Percentiles rank a stretch among this genome's conserved stretches.
phyloP scores from a whole-genome alignment of 2,888 invertebrate species.

The Atherix ibis region DNA sequence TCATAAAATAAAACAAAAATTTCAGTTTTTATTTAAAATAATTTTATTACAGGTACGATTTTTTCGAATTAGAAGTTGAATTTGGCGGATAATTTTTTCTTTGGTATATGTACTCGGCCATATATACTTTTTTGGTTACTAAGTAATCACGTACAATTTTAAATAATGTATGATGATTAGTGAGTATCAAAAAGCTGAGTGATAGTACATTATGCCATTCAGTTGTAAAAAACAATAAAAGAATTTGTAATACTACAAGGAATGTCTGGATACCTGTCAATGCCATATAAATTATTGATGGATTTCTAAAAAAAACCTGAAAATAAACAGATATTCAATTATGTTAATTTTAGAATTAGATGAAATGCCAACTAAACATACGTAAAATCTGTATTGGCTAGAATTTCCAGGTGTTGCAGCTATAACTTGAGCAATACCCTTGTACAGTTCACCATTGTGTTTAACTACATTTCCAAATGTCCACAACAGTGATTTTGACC shows the following conservation, averaged over 20 bases:
- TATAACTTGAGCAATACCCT: slow-evolving; percentile 62
- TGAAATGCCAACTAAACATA: slow-evolving; percentile 36
- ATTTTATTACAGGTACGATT: too few species aligned
- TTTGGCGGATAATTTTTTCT: too few species aligned
- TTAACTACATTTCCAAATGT: slow-evolving; percentile 58
- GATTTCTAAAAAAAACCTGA: slow-evolving; percentile 77
- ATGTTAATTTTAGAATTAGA: slow-evolving; percentile 1
- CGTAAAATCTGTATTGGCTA: slow-evolving; percentile 72
- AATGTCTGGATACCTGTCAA: slow-evolving; percentile 54
- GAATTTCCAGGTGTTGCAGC: slow-evolving; percentile 77
- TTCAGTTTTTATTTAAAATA: too few species aligned
- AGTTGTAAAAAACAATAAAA: slow-evolving; percentile 58
- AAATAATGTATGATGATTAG: slow-evolving; percentile 84
- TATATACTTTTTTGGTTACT: slow-evolving; percentile 67
- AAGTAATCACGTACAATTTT: slow-evolving; percentile 76
- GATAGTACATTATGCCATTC: slow-evolving; percentile 90
- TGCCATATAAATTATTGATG: slow-evolving; percentile 57
- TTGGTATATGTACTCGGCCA: too few species aligned
- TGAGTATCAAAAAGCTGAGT: slow-evolving; percentile 67
- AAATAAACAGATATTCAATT: slow-evolving; percentile 20
- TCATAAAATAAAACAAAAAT: too few species aligned
- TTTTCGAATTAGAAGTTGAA: too few species aligned
- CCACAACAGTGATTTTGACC: slow-evolving; percentile 51
- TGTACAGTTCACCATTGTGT: slow-evolving; percentile 54
- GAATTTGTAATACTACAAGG: slow-evolving; percentile 60